Base-by-base conservation (phyloP, 1,140 invertebrate species). In the Laupala kohalensis region DNA sequence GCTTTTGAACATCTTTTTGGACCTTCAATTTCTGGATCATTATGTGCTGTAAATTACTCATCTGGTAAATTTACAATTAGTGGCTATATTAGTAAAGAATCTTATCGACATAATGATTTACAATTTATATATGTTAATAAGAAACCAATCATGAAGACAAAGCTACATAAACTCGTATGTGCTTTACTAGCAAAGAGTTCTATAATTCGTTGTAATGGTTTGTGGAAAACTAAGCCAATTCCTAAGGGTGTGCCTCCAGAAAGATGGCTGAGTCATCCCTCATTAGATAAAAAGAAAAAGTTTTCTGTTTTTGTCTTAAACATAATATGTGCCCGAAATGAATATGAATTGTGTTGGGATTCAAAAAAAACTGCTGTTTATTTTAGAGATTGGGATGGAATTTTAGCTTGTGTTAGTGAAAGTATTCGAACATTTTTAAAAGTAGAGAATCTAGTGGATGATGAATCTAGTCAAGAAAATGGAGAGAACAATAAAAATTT, bases 51-150 rank as follows among this genome's bases (percentile, higher is more conserved):
- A 27, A 77, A 80, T 75, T 78, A 83, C 24, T 78, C 82, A 27
- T 81, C 83, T 74, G 81, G 81, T 74, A 75, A 79, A 27, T 85
- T 86, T 74, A 81, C 79, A 75, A 77, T 88, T 12, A 80, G 80
- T 71, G 87, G 83, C 4, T 84, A 83, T 73, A 81, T 90, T 63
- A 80, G 82, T 67, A 85, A 81, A 74, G 80, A 82, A 68, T 74
- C 79, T 63, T 76, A 78, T 64, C 71, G 77, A 30, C 78, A 78
- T 69, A 86, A 83, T 71, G 79, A 82, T 71, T 77, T 84, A 24
- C 86, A 88, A 75, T 87, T 86, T 79, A 79, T 90, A 19, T 89
- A 84, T 79, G 79, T 90, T 3, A 90, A 90, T 79, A 84, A 84
- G 73, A 78, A 84, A 75, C 79, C 83, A 66, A 78, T 89, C n/a